These are phyloP conservation scores for Phyllotreta striolata DNA, from an alignment of 2,888 invertebrate genomes.

Conservation along the genomic window DNA sequence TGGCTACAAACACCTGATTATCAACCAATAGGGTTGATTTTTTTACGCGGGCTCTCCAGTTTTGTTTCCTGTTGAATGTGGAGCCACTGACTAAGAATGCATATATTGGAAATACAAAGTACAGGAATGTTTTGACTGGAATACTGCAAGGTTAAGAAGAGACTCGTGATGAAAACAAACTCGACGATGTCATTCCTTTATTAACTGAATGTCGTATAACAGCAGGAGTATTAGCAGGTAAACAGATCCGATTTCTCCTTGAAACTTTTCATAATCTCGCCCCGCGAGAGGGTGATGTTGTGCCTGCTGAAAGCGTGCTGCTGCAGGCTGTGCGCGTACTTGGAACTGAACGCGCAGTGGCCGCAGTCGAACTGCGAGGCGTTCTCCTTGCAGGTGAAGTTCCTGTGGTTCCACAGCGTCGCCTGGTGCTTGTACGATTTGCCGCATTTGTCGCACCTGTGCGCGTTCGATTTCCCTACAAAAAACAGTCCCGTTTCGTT, in stretches of 20 bases:
- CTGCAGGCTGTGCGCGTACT: slow-evolving; percentile 23
- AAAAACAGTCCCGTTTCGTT: slow-evolving; percentile 4
- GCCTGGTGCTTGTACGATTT: slow-evolving; percentile 43
- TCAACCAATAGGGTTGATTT: too few species aligned
- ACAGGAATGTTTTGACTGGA: too few species aligned
- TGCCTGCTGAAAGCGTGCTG: slow-evolving; percentile 22
- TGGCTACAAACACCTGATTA: too few species aligned
- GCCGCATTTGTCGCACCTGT: slow-evolving; percentile 40
- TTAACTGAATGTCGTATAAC: too few species aligned
- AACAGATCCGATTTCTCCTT: neutral
- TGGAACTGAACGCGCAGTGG: slow-evolving; percentile 16
- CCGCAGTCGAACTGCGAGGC: slow-evolving; percentile 21
- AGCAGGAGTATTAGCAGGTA: neutral
- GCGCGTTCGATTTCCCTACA: slow-evolving; percentile 15
- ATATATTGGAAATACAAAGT: neutral
- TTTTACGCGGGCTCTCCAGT: too few species aligned
- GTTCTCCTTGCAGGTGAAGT: slow-evolving; percentile 46
- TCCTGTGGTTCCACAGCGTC: slow-evolving; percentile 46
- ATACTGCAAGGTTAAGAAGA: too few species aligned
- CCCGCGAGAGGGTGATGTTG: slow-evolving; percentile 11
- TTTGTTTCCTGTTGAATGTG: too few species aligned
- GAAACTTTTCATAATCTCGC: slow-evolving; percentile 12
- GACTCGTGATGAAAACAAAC: too few species aligned
- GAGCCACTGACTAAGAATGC: too few species aligned
- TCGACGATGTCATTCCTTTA: too few species aligned